Base-by-base conservation (phyloP, 2,888 invertebrate species). In the Lasius fuliginosus region DNA sequence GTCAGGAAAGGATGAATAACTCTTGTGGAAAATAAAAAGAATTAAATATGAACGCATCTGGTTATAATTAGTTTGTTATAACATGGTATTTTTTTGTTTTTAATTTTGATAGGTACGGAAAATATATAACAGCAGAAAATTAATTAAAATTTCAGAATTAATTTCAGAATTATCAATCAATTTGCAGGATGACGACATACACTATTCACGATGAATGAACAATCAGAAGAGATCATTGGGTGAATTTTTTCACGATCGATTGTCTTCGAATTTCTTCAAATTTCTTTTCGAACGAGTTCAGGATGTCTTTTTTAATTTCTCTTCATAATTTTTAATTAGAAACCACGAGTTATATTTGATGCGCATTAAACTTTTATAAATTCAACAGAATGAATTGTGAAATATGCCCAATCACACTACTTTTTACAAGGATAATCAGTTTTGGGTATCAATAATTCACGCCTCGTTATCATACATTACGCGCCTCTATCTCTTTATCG, bases 391-490 rank as follows among this genome's bases (percentile, higher is more conserved):
- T 30, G 11, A 0, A 65, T 76, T 11, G 65, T 11, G 65, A 49
- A 33, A 65, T 27, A 8, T 9, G 40, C 27, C 40, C 23, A 6
- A 68, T 56, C 42, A n/a, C n/a, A 40, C 3, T 9, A n/a, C 62
- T 71, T 27, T 49, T 27, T 71, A 60, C 36, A 62, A 69, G 79
- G 75, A 68, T 85, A 88, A 88, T 87, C 79, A 74, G 33, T 79
- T 83, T 68, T 58, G 18, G 27, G 49, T 81, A 77, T 84, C 64
- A 87, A 81, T 88, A 84, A 88, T 87, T 85, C 82, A 27, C 67
- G 9, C 18, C 33, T 83, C 30, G 82, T 88, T 88, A 87, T 71
- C 85, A 85, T 84, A 82, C 83, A 88, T 82, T 82, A 76, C 30
- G 49, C 27, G 65, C 18, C 1, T 36, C 36, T 36, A 27, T 56